Conservation (phyloP, 1,140 invertebrate species). For the Sitobion miscanthi region DNA sequence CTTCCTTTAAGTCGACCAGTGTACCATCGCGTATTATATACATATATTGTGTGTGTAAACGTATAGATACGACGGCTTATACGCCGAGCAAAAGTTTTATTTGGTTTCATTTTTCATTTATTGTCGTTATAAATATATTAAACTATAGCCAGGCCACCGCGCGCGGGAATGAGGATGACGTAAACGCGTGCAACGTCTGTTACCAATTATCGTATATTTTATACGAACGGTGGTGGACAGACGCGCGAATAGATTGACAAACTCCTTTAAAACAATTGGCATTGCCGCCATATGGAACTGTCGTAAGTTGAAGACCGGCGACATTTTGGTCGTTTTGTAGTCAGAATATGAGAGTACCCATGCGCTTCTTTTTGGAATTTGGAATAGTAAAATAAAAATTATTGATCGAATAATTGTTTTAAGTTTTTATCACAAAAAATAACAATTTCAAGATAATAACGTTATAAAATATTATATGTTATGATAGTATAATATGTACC, state of each 20-base stretch:
- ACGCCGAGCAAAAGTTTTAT: neutral
- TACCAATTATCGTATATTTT: neutral
- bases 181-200: neutral
- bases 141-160: neutral
- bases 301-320: neutral
- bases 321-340: neutral
- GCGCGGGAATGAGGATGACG: neutral
- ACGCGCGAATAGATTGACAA: neutral
- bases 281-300: neutral
- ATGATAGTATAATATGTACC: neutral
- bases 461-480: neutral
- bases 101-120: neutral
- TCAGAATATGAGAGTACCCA: too few relatives aligned
- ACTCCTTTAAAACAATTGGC: neutral
- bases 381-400: neutral
- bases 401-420: neutral
- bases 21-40: neutral
- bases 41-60: neutral
- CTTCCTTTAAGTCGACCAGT: slow-evolving; percentile 46
- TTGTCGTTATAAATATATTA: slow-evolving; percentile 10
- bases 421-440: neutral
- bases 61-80: neutral
- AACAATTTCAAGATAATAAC: neutral
- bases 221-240: neutral
- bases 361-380: neutral